Conservation (phyloP, 2,888 invertebrate species). For the Halictus quadricinctus region DNA sequence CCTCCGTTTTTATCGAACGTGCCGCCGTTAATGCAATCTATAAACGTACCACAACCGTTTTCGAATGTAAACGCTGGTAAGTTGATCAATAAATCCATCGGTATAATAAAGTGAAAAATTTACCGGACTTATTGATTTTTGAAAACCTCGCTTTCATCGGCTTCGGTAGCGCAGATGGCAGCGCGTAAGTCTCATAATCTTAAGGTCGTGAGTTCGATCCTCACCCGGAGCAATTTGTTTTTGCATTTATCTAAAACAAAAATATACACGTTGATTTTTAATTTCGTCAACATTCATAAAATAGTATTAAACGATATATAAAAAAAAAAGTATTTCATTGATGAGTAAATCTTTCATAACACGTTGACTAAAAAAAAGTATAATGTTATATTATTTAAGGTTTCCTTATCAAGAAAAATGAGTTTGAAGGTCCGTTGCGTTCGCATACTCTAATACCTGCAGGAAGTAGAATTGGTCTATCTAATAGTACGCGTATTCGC, state of each 20-base stretch:
- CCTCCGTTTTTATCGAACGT: conserved; percentile 67
- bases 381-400: too few relatives aligned
- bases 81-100: conserved; percentile 7
- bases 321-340: too few relatives aligned
- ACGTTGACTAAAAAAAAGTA: too few relatives aligned
- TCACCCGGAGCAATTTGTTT: conserved; percentile 90
- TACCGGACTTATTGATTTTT: accelerated
- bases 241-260: not conserved
- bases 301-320: too few relatives aligned
- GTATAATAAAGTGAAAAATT: not conserved
- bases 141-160: not conserved
- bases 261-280: not conserved
- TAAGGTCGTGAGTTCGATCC: conserved; percentile 97
- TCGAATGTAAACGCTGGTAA: conserved; percentile 64
- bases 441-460: too few relatives aligned
- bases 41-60: conserved; percentile 67
- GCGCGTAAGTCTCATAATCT: conserved; percentile 82
- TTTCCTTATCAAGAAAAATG: too few relatives aligned
- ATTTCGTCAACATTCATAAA: not conserved
- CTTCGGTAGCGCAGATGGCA: conserved; percentile 80
- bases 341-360: too few relatives aligned
- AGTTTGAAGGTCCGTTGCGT: too few relatives aligned
- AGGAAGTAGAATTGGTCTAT: too few relatives aligned
- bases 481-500: too few relatives aligned
- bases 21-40: conserved; percentile 71